Evolutionary conservation across 2,113 vertebrate species (phyloP).

Genomic region (Cathartes aura): DNA sequence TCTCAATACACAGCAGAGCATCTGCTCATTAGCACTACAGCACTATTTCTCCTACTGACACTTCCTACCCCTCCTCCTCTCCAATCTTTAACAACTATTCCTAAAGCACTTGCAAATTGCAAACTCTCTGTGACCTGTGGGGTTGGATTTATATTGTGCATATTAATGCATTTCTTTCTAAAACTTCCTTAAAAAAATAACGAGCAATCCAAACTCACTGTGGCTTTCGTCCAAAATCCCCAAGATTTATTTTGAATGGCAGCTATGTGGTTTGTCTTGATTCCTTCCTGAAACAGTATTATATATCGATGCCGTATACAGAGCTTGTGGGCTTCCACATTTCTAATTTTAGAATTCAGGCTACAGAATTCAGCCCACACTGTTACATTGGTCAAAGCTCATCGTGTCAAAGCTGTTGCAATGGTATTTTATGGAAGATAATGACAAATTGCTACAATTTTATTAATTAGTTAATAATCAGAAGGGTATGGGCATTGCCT

Average conservation of each 20-base stretch:
- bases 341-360: not conserved
- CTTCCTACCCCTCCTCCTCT: conserved; percentile 49
- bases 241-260: not conserved
- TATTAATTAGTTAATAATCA: not conserved
- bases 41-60: conserved; percentile 59
- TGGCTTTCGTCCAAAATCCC: conserved; percentile 13
- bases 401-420: not conserved
- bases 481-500: not conserved
- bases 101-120: conserved; percentile 54
- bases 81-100: conserved; percentile 42
- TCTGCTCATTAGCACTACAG: conserved; percentile 75
- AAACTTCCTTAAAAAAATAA: not conserved
- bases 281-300: not conserved
- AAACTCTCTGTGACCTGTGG: conserved; percentile 39
- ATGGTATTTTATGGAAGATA: not conserved
- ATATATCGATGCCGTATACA: not conserved
- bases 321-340: not conserved
- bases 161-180: conserved; percentile 3
- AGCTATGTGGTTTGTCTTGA: not conserved
- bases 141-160: conserved; percentile 26
- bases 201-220: not conserved
- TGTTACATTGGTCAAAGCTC: not conserved
- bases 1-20: conserved; percentile 66
- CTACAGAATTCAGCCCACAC: not conserved
- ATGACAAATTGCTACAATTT: not conserved